Evolutionary conservation across 2,113 vertebrate genomes (phyloP).

Genomic region (Thalassoma bifasciatum): DNA sequence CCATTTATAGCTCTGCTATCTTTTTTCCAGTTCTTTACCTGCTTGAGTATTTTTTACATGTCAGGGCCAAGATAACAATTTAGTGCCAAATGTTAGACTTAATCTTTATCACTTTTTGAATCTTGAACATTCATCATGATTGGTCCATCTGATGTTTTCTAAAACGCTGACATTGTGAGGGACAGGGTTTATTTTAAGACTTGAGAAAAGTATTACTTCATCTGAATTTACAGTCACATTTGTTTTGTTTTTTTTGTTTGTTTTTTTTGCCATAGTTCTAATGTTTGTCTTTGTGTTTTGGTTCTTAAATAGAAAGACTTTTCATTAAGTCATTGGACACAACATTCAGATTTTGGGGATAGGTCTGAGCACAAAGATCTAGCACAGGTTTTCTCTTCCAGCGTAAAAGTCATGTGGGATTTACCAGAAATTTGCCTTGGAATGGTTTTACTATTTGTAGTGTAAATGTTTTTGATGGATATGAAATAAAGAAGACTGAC

Average conservation of each 20-base stretch:
- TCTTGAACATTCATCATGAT: conserved; percentile 21
- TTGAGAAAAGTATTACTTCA: conserved; percentile 68
- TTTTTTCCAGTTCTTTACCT: conserved; percentile 32
- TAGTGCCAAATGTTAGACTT: conserved; percentile 73
- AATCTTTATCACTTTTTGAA: conserved; percentile 35
- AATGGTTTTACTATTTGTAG: conserved; percentile 43
- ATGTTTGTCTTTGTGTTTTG: background rate
- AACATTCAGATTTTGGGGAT: conserved; percentile 10
- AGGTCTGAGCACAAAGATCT: conserved; percentile 11
- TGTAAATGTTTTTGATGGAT: conserved; percentile 52
- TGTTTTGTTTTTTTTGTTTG: too few species aligned
- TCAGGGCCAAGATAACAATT: conserved; percentile 46
- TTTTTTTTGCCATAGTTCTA: conserved; percentile 16
- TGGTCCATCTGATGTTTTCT: conserved; percentile 36
- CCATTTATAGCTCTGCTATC: conserved; percentile 16
- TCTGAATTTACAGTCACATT: conserved; percentile 34
- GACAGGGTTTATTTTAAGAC: conserved; percentile 12
- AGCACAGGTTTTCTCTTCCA: conserved; percentile 23
- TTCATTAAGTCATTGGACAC: background rate
- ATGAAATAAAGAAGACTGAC: conserved; percentile 60
- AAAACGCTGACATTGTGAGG: conserved; percentile 37
- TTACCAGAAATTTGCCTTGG: conserved; percentile 35
- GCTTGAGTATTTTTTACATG: conserved; percentile 54
- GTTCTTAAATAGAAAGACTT: background rate
- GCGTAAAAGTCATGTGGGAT: conserved; percentile 11